Evolutionary conservation across 2,888 invertebrate species (phyloP), one percentile per base, ranked within the genome.

Genomic region (Ganaspis brasiliensis): DNA sequence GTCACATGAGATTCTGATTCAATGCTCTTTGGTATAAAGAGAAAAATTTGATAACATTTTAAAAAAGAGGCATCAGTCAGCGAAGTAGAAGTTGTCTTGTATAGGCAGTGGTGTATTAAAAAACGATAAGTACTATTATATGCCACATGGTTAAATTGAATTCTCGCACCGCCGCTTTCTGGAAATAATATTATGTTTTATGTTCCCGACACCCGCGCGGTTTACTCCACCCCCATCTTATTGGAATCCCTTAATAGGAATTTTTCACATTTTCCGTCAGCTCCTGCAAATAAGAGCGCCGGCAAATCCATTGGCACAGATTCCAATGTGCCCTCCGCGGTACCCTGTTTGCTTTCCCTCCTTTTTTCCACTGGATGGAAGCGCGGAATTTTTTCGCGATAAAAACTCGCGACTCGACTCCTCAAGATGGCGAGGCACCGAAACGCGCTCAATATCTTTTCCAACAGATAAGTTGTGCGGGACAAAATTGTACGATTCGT

Each of bases 181-280:
- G 88, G 87, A 89, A 89, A 89, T 89, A 89, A 89, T 89, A 89
- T 89, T 89, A 89, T 89, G 89, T 89, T 89, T 89, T 89, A 89
- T 89, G 87, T 86, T 85, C 84, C 83, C 82, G 85, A 85, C 85
- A 84, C 83, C 86, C 85, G 83, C 84, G 84, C 75, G 79, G 40
- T 40, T 40, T 2, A 52, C 52, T 19, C n/a, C 19, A 5, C 52
- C 16, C 80, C 80, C 83, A 79, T 81, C 83, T 85, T 88, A 89
- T 89, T 87, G 89, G 89, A 89, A 89, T 89, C 86, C 86, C 85
- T 89, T 89, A 89, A 89, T 89, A 89, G 89, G 87, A 89, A 89
- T 89, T 89, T 89, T 89, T 89, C 89, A 87, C 89, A 89, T 89
- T 89, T 89, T 89, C 88, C 87, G 86, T 83, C 88, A 84, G 86